Evolutionary conservation across 2,797 vertebrate species (phyloP), one percentile per base, ranked within the genome.

Genomic region (Hippopotamyrus pictus): DNA sequence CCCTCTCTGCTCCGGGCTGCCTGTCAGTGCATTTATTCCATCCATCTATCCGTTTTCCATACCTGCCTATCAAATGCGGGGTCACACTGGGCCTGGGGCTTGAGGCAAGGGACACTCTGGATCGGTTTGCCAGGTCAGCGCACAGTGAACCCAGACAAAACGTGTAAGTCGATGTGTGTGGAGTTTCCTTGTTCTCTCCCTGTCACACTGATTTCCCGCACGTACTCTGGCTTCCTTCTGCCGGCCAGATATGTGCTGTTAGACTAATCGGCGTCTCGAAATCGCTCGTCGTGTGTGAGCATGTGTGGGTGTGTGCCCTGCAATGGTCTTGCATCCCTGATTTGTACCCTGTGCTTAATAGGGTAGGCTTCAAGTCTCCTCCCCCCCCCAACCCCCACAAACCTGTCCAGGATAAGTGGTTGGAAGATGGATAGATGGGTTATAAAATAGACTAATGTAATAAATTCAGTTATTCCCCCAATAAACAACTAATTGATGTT

Each of bases 351-450:
- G 14, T 79, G 37, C 37, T 79, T 12, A 37, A 33, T 73, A 11
- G 12, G 29, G 7, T 41, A 79, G 37, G 5, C 37, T 44, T 41
- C 37, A 79, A 41, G 5, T n/a, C 33, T 6, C 14, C 12, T 1
- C 69, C 73, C 73, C 73, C 73, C 37, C 73, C 37, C 33, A 41
- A 79, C 73, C 2, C 73, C 17, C 17, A 41, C 73, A 44, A 79
- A 7, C 33, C 14, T 3, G 5, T 79, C 73, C 19, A n/a, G 73
- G 73, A 44, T 79, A 44, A 79, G 37, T 44, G 73, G 37, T 19
- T 79, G 73, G 73, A 79, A 79, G 73, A 79, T n/a, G 73, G 73
- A 79, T 79, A 44, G 73, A 79, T 79, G 41, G 41, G 73, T 79
- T 79, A 44, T 79, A 41, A 44, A 79, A 79, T 8, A 44, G 12